These are phyloP conservation scores for Cremastobaeus sp. DNA, from an alignment of 2,888 invertebrate species.

Conservation along the genomic window DNA sequence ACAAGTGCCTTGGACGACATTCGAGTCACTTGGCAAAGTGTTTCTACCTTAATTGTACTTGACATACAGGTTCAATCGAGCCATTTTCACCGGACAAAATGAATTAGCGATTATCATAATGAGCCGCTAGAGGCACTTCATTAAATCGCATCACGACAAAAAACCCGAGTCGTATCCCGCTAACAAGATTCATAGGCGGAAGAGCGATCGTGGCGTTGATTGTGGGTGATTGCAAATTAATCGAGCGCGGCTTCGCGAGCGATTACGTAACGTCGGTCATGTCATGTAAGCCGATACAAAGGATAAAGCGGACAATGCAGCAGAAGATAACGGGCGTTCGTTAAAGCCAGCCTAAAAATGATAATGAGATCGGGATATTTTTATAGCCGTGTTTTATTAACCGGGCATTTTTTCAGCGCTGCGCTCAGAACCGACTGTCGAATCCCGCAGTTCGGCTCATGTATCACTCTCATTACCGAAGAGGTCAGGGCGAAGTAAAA, in stretches of 20 bases:
- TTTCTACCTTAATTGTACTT: slow-evolving; percentile 33
- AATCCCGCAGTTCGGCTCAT: slow-evolving; percentile 19
- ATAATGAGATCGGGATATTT: slow-evolving; percentile 16
- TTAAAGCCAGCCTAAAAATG: slow-evolving; percentile 25
- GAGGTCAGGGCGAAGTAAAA: slow-evolving; percentile 74
- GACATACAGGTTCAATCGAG: slow-evolving; percentile 20
- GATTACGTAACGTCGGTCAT: slow-evolving; percentile 42
- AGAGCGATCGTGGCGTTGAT: slow-evolving; percentile 54
- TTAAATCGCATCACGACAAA: slow-evolving; percentile 45
- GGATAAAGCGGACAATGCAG: slow-evolving; percentile 30
- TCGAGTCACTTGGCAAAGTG: slow-evolving; percentile 15
- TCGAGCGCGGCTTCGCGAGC: slow-evolving; percentile 34
- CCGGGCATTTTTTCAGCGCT: not conserved
- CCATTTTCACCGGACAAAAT: slow-evolving; percentile 34
- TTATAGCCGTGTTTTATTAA: slow-evolving; percentile 2
- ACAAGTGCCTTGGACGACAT: slow-evolving; percentile 19
- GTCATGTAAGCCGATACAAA: slow-evolving; percentile 47
- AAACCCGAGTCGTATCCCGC: slow-evolving; percentile 1
- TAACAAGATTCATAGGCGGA: slow-evolving; percentile 58
- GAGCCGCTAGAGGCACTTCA: slow-evolving; percentile 51
- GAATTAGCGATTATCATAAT: slow-evolving; percentile 54
- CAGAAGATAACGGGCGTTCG: slow-evolving; percentile 27
- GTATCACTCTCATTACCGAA: slow-evolving; percentile 70
- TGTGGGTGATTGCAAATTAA: slow-evolving; percentile 57
- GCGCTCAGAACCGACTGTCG: slow-evolving; percentile 12